These are phyloP conservation scores for Pseudomyrmex sp. DNA, from an alignment of 1,140 invertebrate species.

Conservation along the genomic window DNA sequence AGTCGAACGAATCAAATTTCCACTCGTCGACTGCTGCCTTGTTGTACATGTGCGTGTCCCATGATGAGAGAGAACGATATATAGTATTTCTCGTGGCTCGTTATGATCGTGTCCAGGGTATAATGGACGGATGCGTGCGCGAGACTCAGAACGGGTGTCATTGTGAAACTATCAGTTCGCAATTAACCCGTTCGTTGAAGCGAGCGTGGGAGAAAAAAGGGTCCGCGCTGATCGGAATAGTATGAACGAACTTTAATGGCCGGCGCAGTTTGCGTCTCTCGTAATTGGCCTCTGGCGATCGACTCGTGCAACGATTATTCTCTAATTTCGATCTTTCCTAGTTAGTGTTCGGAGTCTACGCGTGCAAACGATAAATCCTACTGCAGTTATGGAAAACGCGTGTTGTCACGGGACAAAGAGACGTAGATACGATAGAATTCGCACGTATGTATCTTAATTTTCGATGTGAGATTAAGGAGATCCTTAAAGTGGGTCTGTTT, in stretches of 20 bases:
- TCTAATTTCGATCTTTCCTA: conserved; percentile 9
- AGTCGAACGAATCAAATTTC: conserved; percentile 53
- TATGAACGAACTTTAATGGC: conserved; percentile 57
- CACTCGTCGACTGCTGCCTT: conserved; percentile 19
- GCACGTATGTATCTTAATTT: conserved; percentile 23
- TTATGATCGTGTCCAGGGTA: background rate
- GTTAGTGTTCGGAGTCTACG: background rate
- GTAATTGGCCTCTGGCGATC: conserved; percentile 54
- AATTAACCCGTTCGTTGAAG: conserved; percentile 65
- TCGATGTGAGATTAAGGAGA: no score
- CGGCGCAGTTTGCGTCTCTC: conserved; percentile 43
- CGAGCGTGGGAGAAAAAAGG: conserved; percentile 38
- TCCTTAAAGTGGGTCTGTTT: no score
- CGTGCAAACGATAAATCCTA: conserved; percentile 5
- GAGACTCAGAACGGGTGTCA: conserved; percentile 28
- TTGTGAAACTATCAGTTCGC: conserved; percentile 61
- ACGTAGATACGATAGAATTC: background rate
- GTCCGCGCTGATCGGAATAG: conserved; percentile 30
- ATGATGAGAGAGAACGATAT: background rate
- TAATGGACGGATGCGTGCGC: background rate
- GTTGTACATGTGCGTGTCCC: background rate
- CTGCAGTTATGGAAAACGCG: background rate
- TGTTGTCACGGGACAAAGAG: conserved; percentile 36
- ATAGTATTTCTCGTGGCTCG: conserved; percentile 22
- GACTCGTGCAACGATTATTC: conserved; percentile 44